Conservation (phyloP, 2,113 vertebrate species). For the Phocoena sinus region DNA sequence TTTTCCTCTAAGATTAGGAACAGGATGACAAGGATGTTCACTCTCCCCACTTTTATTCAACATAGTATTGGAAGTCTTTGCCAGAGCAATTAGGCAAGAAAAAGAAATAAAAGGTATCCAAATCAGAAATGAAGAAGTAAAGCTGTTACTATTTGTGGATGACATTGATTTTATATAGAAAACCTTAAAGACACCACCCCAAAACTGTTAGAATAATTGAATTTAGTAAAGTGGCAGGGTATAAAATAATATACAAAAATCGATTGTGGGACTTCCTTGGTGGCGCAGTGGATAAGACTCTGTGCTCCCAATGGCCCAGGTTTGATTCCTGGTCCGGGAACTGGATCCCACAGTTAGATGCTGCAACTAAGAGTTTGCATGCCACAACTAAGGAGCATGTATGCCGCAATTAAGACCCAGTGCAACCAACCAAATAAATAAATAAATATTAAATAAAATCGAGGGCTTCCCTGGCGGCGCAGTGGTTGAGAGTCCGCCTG, state of each 20-base stretch:
- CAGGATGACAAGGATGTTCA: not conserved
- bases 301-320: too few relatives aligned
- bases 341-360: too few relatives aligned
- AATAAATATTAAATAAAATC: too few relatives aligned
- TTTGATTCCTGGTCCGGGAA: too few relatives aligned
- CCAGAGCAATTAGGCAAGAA: not conserved
- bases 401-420: too few relatives aligned
- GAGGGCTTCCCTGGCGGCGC: too few relatives aligned
- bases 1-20: not conserved
- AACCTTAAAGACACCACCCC: not conserved
- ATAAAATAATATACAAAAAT: not conserved
- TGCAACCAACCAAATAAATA: too few relatives aligned
- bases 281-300: too few relatives aligned
- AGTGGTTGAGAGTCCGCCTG: too few relatives aligned
- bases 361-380: too few relatives aligned
- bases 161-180: not conserved
- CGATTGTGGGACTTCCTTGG: not conserved
- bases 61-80: not conserved
- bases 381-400: too few relatives aligned
- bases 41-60: not conserved
- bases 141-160: not conserved
- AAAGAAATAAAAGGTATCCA: not conserved
- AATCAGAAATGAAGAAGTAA: not conserved
- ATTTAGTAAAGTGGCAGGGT: not conserved
- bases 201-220: not conserved